Percentiles rank a stretch among this genome's conserved stretches.
Evolutionary conservation across 2,888 invertebrate species (phyloP).

Genomic region (Hydrotaea cyrtoneurina): DNA sequence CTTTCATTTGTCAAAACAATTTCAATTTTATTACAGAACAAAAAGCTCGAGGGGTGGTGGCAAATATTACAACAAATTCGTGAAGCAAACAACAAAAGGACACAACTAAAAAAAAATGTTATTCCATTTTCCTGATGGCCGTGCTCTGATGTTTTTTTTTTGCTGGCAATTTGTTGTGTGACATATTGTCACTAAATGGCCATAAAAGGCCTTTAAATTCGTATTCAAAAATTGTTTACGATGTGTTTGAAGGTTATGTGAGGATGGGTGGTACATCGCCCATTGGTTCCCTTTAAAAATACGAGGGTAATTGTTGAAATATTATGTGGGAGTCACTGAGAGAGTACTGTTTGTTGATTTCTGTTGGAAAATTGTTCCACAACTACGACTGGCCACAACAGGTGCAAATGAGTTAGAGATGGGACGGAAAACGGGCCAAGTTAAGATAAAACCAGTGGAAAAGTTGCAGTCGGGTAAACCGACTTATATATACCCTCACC

Average conservation of each 20-base stretch:
- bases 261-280: no score
- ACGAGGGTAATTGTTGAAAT: no score
- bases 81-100: slow-evolving; percentile 25
- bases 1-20: slow-evolving; percentile 53
- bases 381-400: no score
- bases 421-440: no score
- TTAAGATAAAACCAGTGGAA: no score
- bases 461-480: no score
- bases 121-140: neutral
- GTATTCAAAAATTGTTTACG: slow-evolving; percentile 44
- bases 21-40: slow-evolving; percentile 48
- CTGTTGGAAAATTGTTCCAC: no score
- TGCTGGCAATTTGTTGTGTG: slow-evolving; percentile 24
- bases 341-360: no score
- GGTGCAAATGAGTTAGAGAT: no score
- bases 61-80: slow-evolving; percentile 42
- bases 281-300: no score
- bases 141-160: neutral
- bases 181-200: slow-evolving; percentile 28
- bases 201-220: slow-evolving; percentile 25
- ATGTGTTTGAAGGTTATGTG: slow-evolving; percentile 28
- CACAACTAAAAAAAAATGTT: neutral
- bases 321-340: no score
- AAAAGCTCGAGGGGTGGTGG: neutral
- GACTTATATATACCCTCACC: no score